These are phyloP conservation scores for Leptinotarsa texana DNA, from an alignment of 1,140 invertebrate genomes.

Conservation along the genomic window DNA sequence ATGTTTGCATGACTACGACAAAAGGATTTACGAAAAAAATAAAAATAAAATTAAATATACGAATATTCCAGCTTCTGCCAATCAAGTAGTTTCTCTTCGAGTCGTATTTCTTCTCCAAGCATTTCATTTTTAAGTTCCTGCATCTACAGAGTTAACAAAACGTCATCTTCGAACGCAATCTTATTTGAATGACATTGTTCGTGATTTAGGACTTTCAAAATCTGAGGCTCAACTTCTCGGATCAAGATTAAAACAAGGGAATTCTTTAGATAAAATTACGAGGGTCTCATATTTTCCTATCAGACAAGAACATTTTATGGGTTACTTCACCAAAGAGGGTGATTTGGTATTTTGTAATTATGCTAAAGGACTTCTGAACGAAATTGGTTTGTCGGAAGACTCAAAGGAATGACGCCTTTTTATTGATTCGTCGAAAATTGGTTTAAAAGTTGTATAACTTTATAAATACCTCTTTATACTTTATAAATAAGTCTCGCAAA, in stretches of 20 bases:
- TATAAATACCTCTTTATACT: too few species aligned
- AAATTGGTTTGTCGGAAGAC: background rate
- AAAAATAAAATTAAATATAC: too few species aligned
- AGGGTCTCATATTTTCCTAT: background rate
- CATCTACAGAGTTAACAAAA: background rate
- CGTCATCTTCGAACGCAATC: background rate
- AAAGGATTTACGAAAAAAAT: too few species aligned
- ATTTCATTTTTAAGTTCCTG: background rate
- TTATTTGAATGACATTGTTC: background rate
- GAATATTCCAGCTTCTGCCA: too few species aligned
- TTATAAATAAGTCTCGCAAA: too few species aligned
- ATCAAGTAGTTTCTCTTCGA: too few species aligned
- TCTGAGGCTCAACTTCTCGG: background rate
- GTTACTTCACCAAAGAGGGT: background rate
- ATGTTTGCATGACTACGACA: background rate
- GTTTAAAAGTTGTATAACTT: background rate
- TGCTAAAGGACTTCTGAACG: background rate
- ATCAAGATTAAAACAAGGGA: background rate
- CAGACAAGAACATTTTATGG: background rate
- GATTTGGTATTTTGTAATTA: background rate
- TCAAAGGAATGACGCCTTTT: background rate
- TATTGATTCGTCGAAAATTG: background rate
- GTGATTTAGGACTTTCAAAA: background rate
- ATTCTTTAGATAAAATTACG: background rate
- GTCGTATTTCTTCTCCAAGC: too few species aligned